Conservation (phyloP, 2,113 vertebrate genomes). For the Urocynchramus pylzowi region DNA sequence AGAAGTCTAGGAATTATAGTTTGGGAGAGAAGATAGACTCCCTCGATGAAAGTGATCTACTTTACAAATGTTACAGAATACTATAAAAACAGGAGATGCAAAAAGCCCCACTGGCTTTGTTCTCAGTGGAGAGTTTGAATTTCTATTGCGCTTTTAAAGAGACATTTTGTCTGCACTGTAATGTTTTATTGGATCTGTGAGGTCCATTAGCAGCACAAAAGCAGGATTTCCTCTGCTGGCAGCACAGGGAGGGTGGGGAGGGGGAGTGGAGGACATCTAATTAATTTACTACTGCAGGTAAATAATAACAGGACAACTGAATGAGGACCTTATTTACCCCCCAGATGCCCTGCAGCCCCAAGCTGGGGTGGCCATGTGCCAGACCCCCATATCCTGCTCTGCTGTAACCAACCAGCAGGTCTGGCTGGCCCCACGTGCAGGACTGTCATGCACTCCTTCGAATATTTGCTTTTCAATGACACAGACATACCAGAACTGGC, state of each 20-base stretch:
- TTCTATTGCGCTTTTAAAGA: slow-evolving; percentile 10
- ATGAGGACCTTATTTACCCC: not conserved
- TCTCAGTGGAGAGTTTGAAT: slow-evolving; percentile 30
- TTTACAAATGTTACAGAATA: slow-evolving; percentile 21
- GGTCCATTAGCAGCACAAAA: not conserved
- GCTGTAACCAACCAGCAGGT: not conserved
- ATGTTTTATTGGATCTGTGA: not conserved
- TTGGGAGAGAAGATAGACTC: slow-evolving; percentile 1
- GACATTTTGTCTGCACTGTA: not conserved
- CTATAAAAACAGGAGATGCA: slow-evolving; percentile 13
- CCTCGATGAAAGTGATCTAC: not conserved
- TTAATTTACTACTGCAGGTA: not conserved
- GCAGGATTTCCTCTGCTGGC: not conserved
- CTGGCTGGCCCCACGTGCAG: not conserved
- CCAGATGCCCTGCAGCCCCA: not conserved
- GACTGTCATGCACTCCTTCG: accelerated
- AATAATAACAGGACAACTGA: not conserved
- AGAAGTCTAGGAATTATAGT: slow-evolving; percentile 3
- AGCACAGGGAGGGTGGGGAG: not conserved
- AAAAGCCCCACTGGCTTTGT: slow-evolving; percentile 19
- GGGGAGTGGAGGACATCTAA: not conserved
- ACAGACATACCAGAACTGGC: not conserved
- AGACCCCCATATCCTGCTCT: not conserved
- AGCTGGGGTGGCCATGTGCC: not conserved
- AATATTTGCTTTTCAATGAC: not conserved